Conservation (phyloP, 1,140 invertebrate species). For the Calycopis cecrops region DNA sequence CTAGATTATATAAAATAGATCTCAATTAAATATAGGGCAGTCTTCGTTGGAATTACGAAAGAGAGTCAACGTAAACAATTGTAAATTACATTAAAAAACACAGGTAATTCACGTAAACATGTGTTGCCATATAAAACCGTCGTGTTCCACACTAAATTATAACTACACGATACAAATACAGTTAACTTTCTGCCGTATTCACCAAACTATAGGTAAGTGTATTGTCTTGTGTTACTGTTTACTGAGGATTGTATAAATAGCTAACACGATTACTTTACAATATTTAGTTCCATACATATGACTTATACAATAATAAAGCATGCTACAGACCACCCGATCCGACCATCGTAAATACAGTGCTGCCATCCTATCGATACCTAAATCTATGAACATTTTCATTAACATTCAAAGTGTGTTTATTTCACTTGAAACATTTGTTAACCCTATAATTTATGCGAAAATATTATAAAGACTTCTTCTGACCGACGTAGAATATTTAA, state of each 20-base stretch:
- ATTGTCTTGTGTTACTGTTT: conserved; percentile 69
- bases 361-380: neutral
- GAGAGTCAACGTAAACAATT: conserved; percentile 63
- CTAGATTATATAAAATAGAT: conserved; percentile 74
- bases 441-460: too few relatives aligned
- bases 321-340: conserved; percentile 8
- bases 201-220: conserved; percentile 70
- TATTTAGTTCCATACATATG: conserved; percentile 13
- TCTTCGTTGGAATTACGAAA: conserved; percentile 72
- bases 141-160: conserved; percentile 60
- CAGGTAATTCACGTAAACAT: conserved; percentile 47
- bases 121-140: conserved; percentile 47
- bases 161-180: conserved; percentile 58
- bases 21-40: conserved; percentile 73
- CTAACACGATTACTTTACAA: conserved; percentile 32
- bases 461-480: too few relatives aligned
- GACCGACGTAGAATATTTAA: too few relatives aligned
- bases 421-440: too few relatives aligned
- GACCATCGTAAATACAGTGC: conserved; percentile 1
- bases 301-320: conserved; percentile 13
- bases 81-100: conserved; percentile 56
- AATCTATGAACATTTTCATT: conserved; percentile 9
- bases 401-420: too few relatives aligned
- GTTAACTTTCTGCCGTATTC: conserved; percentile 70
- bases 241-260: conserved; percentile 55